phyloP scores from a whole-genome alignment of 2,113 vertebrate genomes.

The Aplodontia rufa region DNA sequence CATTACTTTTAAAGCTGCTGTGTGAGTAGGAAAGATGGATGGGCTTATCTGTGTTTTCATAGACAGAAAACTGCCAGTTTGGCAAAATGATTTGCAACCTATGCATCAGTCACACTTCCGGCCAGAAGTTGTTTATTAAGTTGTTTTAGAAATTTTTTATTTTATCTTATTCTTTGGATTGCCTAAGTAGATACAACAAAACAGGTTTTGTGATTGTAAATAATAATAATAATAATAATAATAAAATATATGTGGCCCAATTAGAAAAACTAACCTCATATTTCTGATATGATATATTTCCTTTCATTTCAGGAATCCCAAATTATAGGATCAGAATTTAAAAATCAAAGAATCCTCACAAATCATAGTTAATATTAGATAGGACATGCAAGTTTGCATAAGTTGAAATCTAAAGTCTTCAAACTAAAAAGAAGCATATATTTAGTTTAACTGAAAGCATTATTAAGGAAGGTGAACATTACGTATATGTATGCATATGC shows the following conservation, averaged over 20 bases:
- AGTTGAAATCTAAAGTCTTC: background rate
- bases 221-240: too few relatives aligned
- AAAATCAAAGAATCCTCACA: background rate
- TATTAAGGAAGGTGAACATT: background rate
- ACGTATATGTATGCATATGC: background rate
- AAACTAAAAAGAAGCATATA: background rate
- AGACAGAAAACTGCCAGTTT: conserved; percentile 52
- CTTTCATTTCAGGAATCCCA: background rate
- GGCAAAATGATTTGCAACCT: background rate
- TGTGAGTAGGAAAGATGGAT: conserved; percentile 25
- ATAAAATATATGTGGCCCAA: conserved; percentile 36
- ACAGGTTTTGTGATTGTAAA: background rate
- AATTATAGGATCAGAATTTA: background rate
- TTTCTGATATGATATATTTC: conserved; percentile 9
- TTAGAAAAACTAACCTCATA: conserved; percentile 56
- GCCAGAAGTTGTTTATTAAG: conserved; percentile 43
- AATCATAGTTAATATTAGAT: conserved; percentile 38
- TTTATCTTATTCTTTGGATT: conserved; percentile 21
- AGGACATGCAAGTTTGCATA: background rate
- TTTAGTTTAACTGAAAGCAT: background rate
- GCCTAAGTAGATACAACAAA: conserved; percentile 35
- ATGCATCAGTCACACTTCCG: conserved; percentile 39
- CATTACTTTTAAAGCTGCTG: conserved; percentile 1
- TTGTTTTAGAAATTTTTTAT: conserved; percentile 47
- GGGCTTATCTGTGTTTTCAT: background rate